These are phyloP conservation scores for Montipora efflorescens DNA, from an alignment of 64 coral and sea anemone genomes.

Conservation along the genomic window DNA sequence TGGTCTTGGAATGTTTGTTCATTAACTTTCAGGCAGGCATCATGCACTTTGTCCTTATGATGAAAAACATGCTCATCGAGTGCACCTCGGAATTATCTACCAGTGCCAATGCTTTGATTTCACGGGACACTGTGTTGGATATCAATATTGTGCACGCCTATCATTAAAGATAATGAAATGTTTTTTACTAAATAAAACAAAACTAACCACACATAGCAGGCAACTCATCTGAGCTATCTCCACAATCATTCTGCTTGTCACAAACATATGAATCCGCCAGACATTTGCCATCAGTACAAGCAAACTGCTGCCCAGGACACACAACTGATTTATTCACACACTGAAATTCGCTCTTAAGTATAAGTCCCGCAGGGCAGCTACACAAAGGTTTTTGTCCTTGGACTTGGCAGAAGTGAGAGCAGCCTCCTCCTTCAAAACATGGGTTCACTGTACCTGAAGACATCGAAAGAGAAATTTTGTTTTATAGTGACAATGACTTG, in stretches of 20 bases:
- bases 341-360: constrained; percentile 58
- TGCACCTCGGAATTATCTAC: no score
- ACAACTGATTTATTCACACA: constrained; percentile 67
- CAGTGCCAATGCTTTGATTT: no score
- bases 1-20: no score
- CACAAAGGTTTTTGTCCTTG: constrained; percentile 54
- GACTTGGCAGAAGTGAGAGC: constrained; percentile 69
- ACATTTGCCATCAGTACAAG: constrained; percentile 84
- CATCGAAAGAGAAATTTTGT: background rate
- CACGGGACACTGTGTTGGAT: no score
- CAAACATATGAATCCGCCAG: constrained; percentile 60
- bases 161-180: no score
- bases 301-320: constrained; percentile 64
- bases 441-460: constrained; percentile 78
- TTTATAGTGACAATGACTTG: background rate
- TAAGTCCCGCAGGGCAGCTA: constrained; percentile 45
- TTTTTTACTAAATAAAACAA: no score
- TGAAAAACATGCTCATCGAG: no score
- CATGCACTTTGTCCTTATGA: no score
- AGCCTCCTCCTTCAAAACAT: constrained; percentile 87
- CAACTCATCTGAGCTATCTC: constrained; percentile 84
- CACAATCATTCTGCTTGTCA: constrained; percentile 77
- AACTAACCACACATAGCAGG: constrained; percentile 82
- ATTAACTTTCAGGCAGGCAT: no score
- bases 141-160: no score